Base-by-base conservation (phyloP, 2,888 invertebrate genomes). In the Cancer borealis region DNA sequence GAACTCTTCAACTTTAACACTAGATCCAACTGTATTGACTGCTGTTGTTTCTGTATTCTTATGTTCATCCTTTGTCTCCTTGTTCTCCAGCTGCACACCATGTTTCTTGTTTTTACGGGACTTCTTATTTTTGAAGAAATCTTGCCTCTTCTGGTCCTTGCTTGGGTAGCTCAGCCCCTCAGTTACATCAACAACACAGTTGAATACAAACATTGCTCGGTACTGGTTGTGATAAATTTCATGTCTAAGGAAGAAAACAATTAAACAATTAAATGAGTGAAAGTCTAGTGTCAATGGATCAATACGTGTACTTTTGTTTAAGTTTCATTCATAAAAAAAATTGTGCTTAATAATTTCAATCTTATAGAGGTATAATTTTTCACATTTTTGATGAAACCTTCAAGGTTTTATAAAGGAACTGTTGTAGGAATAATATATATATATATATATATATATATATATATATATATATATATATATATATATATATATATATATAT, bases 191-290 rank as follows among this genome's bases (percentile, higher is more conserved):
- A 97, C 96, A n/a, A 94, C 96, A 96, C 97, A 97, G 96, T 97
- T 97, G 96, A 96, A 96, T 1, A 97, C 97, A 96, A 97, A 97
- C 97, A 97, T 97, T 17, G 97, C 97, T 95, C 97, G 96, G 96
- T 97, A 97, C 96, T 97, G 97, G 94, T 97, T 97, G 93, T 96
- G 96, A 96, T 97, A 97, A 0, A 96, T 96, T 79, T 96, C 97
- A 96, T 97, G 97, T 95, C 97, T 97, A 96, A 88, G 95, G 88
- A 95, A 93, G 17, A 26, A 91, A 30, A 73, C 45, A 30, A n/a
- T 26, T 26, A 91, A 91, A 73, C 4, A 73, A 73, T 10, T 26
- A 73, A 73, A 73, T 12, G 8, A 47, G 14, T 46, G 39, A 39
- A 39, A 39, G 39, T 39, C 39, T 39, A 39, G 39, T 39, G 39